These are phyloP conservation scores for Meloidogyne floridensis DNA, from an alignment of 1,140 invertebrate genomes.

Conservation along the genomic window DNA sequence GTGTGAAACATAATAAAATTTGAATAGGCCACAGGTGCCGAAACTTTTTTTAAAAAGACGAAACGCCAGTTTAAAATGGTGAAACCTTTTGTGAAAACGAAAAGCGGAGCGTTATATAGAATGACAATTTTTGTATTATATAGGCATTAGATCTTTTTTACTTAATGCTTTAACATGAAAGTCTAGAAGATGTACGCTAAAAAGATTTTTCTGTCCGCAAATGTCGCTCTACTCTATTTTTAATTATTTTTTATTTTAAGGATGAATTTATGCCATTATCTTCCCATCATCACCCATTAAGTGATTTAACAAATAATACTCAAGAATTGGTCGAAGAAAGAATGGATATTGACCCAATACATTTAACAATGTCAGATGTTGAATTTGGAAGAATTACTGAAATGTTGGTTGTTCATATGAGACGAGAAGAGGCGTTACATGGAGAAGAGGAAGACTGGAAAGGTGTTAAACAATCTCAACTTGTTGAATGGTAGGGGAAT, in stretches of 20 bases:
- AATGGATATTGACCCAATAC: conserved; percentile 65
- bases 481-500: conserved; percentile 83
- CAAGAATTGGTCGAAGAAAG: conserved; percentile 26
- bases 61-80: no score
- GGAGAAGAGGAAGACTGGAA: conserved; percentile 67
- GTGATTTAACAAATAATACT: conserved; percentile 30
- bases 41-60: no score
- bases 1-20: no score
- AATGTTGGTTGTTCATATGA: conserved; percentile 85
- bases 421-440: conserved; percentile 77
- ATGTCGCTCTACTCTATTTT: background rate
- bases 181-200: no score
- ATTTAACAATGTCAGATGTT: conserved; percentile 86
- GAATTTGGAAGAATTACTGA: conserved; percentile 90
- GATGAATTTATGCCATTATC: conserved; percentile 34
- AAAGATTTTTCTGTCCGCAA: no score
- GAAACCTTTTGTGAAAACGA: no score
- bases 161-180: no score
- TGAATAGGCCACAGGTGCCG: no score
- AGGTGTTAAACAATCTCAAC: conserved; percentile 79
- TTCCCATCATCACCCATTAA: conserved; percentile 67
- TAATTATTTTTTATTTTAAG: conserved; percentile 20
- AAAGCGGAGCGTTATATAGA: no score
- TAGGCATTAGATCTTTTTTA: no score
- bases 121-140: no score